phyloP scores from a whole-genome alignment of 2,113 vertebrate species.

The Sminthopsis crassicaudata region DNA sequence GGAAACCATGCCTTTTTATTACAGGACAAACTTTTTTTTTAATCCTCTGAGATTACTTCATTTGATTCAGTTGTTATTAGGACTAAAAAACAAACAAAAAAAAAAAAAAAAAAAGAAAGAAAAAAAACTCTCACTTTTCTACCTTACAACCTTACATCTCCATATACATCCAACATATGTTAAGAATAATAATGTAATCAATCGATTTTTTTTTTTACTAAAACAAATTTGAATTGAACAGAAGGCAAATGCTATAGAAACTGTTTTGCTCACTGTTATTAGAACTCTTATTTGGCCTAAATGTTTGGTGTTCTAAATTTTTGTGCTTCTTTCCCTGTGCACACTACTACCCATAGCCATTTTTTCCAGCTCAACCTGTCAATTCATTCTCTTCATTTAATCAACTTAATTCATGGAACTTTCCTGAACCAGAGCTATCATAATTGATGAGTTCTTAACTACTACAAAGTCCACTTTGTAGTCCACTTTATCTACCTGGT shows the following conservation, averaged over 20 bases:
- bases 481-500: not conserved
- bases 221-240: constrained; percentile 20
- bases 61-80: constrained; percentile 65
- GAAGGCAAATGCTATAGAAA: constrained; percentile 52
- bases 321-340: not conserved
- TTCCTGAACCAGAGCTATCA: not conserved
- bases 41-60: constrained; percentile 22
- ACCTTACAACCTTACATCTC: not conserved
- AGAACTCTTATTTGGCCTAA: not conserved
- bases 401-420: not conserved
- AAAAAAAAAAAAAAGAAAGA: not conserved
- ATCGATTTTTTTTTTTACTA: not conserved
- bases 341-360: not conserved
- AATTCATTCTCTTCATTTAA: not conserved
- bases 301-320: not conserved
- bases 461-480: not conserved
- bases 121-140: not conserved
- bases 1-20: constrained; percentile 66
- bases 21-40: constrained; percentile 46
- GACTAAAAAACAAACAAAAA: not conserved
- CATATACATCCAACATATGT: not conserved
- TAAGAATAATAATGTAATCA: not conserved
- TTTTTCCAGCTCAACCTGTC: not conserved
- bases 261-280: constrained; percentile 50
- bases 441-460: not conserved